phyloP scores from a whole-genome alignment of 2,797 vertebrate genomes.

The Emys orbicularis region DNA sequence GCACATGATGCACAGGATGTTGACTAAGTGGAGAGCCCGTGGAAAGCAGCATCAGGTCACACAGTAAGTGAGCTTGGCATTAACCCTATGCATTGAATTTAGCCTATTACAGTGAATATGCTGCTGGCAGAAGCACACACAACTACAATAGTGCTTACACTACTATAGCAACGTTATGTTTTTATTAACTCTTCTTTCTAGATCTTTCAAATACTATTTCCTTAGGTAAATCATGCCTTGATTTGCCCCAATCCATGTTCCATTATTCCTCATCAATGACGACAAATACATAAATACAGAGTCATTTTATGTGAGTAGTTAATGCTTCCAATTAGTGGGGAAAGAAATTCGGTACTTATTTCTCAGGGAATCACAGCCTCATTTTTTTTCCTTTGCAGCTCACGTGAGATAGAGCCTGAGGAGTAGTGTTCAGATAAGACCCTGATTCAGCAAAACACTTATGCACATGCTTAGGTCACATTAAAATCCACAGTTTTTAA shows the following conservation, averaged over 20 bases:
- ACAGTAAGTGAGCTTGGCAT: background rate
- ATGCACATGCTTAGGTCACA: background rate
- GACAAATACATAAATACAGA: background rate
- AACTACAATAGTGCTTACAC: rapidly evolving
- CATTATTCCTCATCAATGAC: background rate
- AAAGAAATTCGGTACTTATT: background rate
- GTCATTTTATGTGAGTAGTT: background rate
- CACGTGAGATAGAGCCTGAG: background rate
- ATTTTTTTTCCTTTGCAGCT: background rate
- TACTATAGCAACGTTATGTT: rapidly evolving
- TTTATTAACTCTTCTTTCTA: background rate
- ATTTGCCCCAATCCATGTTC: background rate
- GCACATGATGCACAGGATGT: rapidly evolving
- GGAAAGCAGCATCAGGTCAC: background rate
- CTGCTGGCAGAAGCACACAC: background rate
- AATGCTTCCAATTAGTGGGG: background rate
- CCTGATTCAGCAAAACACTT: background rate
- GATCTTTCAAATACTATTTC: background rate
- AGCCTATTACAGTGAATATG: background rate
- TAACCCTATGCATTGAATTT: rapidly evolving
- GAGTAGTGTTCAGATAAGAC: background rate
- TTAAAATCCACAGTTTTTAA: background rate
- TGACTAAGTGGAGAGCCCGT: rapidly evolving
- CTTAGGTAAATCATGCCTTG: background rate
- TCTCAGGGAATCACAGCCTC: background rate